These are phyloP conservation scores for Squalus acanthias DNA, from an alignment of 2,797 vertebrate species.

Conservation along the genomic window DNA sequence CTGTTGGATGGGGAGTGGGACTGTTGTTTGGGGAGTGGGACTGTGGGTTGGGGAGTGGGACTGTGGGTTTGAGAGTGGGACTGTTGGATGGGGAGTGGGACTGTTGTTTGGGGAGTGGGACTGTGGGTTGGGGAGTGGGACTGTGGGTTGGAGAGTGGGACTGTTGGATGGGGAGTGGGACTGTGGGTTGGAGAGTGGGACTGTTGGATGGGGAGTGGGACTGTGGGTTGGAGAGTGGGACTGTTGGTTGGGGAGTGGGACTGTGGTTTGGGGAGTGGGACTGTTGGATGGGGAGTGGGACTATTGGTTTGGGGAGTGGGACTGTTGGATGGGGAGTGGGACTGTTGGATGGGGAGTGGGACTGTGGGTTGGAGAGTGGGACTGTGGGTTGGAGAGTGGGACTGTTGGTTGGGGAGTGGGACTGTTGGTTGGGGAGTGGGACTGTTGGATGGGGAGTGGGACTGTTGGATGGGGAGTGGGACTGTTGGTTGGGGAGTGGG, in stretches of 20 bases:
- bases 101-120: too few species aligned
- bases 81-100: too few species aligned
- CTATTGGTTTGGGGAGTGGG: background rate
- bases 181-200: background rate
- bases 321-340: background rate
- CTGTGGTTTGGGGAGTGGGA: background rate
- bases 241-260: background rate
- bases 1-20: background rate
- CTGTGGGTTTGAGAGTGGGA: constrained; percentile 36
- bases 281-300: background rate
- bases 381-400: rapidly evolving
- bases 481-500: too few species aligned
- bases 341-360: background rate
- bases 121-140: too few species aligned
- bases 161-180: background rate
- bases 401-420: background rate
- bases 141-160: background rate
- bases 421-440: background rate
- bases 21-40: background rate
- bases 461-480: background rate
- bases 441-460: background rate
- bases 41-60: constrained; percentile 41
- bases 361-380: background rate
- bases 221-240: too few species aligned
- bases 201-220: background rate